These are phyloP conservation scores for Microctonus aethiopoides DNA, from an alignment of 2,888 invertebrate genomes.

Conservation along the genomic window DNA sequence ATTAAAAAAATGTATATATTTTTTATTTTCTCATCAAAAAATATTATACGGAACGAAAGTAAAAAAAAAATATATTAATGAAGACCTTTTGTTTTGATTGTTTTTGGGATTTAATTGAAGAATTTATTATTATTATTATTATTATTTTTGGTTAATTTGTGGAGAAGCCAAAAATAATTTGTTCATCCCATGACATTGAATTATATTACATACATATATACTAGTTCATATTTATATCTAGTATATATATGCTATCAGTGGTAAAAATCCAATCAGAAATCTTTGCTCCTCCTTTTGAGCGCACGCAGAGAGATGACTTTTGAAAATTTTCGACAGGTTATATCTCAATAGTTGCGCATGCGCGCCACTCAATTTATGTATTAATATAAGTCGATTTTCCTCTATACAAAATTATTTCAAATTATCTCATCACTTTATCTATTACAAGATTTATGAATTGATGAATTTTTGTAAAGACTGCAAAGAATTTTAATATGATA, in stretches of 20 bases:
- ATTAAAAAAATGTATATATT: not conserved
- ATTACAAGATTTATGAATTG: not conserved
- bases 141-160: too few species aligned
- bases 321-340: constrained; percentile 2
- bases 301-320: not conserved
- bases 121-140: not conserved
- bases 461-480: not conserved
- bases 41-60: not conserved
- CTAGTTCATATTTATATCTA: too few species aligned
- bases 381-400: not conserved
- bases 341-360: not conserved
- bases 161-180: too few species aligned
- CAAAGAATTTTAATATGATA: not conserved
- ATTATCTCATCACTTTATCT: not conserved
- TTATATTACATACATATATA: too few species aligned
- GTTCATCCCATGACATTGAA: too few species aligned
- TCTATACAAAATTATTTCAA: too few species aligned
- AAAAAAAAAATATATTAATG: not conserved
- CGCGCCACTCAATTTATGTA: not conserved
- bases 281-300: not conserved
- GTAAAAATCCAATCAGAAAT: too few species aligned
- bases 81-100: not conserved
- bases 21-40: not conserved
- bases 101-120: not conserved
- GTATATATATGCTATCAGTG: too few species aligned